Conservation (phyloP, 2,797 vertebrate species). For the Platalea minor region DNA sequence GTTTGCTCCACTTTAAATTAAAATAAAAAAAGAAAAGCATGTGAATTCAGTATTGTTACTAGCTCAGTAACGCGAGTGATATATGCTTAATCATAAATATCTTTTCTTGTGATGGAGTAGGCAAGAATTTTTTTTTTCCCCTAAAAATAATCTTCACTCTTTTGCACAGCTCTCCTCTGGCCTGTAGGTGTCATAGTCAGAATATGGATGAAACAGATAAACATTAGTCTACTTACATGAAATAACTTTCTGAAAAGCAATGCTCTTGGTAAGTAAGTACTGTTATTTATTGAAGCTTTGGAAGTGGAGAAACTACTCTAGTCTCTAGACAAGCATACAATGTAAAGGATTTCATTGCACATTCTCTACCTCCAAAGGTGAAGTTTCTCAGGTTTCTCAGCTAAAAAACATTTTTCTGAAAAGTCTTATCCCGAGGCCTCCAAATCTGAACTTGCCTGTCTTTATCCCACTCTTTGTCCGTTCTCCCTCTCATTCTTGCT, state of each 20-base stretch:
- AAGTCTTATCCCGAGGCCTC: background rate
- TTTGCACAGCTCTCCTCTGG: background rate
- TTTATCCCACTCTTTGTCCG: background rate
- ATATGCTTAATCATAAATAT: background rate
- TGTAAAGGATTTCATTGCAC: background rate
- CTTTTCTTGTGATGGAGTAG: background rate
- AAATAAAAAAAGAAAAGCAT: background rate
- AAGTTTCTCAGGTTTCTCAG: background rate
- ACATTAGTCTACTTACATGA: background rate
- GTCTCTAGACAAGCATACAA: background rate
- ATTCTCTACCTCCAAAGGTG: background rate
- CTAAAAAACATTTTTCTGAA: background rate
- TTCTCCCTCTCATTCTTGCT: background rate
- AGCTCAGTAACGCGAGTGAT: background rate
- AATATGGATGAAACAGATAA: background rate
- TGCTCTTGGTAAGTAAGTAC: background rate
- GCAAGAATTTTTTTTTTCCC: background rate
- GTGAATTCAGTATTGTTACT: background rate
- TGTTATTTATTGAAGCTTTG: background rate
- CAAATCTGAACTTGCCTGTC: background rate
- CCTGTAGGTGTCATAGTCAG: constrained; percentile 38
- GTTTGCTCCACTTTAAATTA: background rate
- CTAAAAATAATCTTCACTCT: background rate
- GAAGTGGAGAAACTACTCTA: background rate
- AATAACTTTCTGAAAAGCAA: background rate